Evolutionary conservation across 2,113 vertebrate species (phyloP), one percentile per base, ranked within the genome.

Genomic region (Hassar affinis): DNA sequence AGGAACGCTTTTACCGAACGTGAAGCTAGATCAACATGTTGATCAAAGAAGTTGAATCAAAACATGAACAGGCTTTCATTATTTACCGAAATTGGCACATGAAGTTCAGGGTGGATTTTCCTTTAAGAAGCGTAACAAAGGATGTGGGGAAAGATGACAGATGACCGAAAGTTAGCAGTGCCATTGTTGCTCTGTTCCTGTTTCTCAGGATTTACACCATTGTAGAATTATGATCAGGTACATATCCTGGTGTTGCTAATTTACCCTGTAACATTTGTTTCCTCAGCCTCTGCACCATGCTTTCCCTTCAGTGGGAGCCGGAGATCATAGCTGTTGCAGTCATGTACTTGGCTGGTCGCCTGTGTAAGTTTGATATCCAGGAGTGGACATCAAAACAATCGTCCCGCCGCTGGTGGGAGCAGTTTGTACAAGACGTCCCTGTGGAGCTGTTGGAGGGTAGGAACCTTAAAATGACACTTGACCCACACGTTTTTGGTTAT

Each of bases 241-340:
- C 45, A 61, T 54, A 22, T 9, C 45, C 27, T 25, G 17, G 8
- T 22, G 14, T 33, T 4, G 0, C 7, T 52, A 1, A 38, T 59
- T 49, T 2, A 49, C 11, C 38, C n/a, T 59, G 38, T 14, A 6
- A 8, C 30, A 6, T 80, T 1, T 83, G 3, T 51, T 74, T 85
- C 59, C 42, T 33, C 89, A 99, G 98, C 89, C 93, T 99, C 80
- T 99, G 98, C 93, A 99, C 98, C 81, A 99, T 98, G 42, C 89
- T 99, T 89, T 99, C 97, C 0, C 95, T 99, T 72, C 98, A 99
- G 86, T 99, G 98, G 98, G 98, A 99, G 81, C 97, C 98, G 0
- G 98, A 99, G 92, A 99, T 99, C 85, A 99, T 99, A 38, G 98
- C 97, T 0, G 98, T 99, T 47, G 98, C 98, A 0, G 98, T 99